Evolutionary conservation across 2,113 vertebrate species (phyloP).

Genomic region (Diadophis punctatus): DNA sequence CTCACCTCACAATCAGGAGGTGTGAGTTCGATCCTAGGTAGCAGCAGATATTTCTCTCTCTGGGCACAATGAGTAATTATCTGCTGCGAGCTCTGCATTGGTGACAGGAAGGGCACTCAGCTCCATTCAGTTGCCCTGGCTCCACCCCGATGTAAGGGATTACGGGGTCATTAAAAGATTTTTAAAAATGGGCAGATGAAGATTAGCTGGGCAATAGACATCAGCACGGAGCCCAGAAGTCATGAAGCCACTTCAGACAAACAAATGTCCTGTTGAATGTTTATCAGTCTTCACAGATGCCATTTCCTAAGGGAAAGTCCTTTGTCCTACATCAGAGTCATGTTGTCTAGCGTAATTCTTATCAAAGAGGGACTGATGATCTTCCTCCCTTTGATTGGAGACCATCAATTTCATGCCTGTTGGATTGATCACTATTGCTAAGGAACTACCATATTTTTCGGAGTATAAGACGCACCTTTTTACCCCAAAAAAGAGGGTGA

Average conservation of each 20-base stretch:
- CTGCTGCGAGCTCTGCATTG: too few relatives aligned
- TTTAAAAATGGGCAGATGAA: background rate
- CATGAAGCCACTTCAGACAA: background rate
- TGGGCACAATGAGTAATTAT: too few relatives aligned
- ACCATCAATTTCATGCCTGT: background rate
- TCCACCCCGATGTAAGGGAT: too few relatives aligned
- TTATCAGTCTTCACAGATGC: background rate
- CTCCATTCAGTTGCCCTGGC: too few relatives aligned
- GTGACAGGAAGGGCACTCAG: too few relatives aligned
- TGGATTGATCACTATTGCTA: background rate
- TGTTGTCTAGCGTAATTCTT: background rate
- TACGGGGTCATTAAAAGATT: too few relatives aligned
- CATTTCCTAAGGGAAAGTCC: background rate
- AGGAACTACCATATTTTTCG: too few relatives aligned
- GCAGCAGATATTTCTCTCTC: too few relatives aligned
- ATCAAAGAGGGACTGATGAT: background rate
- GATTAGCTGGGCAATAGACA: background rate
- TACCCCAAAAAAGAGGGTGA: too few relatives aligned
- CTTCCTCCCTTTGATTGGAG: background rate
- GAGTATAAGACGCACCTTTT: too few relatives aligned
- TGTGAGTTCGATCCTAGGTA: too few relatives aligned
- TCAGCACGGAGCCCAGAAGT: background rate
- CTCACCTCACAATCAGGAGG: too few relatives aligned
- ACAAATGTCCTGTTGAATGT: background rate
- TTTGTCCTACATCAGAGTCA: background rate